Evolutionary conservation across 1,140 invertebrate species (phyloP).

Genomic region (Aricia agestis): DNA sequence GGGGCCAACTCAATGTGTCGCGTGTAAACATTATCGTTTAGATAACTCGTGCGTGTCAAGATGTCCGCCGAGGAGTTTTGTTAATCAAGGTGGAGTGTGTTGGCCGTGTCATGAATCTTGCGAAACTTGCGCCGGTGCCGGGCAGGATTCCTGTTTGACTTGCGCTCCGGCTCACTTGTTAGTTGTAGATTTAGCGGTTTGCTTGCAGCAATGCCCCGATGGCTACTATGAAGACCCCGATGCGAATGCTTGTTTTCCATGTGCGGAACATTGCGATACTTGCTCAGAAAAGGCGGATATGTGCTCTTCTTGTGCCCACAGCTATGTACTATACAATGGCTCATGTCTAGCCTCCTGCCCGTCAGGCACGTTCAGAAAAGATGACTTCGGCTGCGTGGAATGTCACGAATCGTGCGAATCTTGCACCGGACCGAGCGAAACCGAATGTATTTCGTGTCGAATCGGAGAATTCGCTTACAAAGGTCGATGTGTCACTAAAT

Average conservation of each 20-base stretch:
- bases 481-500: slow-evolving; percentile 79
- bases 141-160: slow-evolving; percentile 86
- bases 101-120: slow-evolving; percentile 90
- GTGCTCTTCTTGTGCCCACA: slow-evolving; percentile 88
- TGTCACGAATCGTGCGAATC: slow-evolving; percentile 89
- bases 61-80: slow-evolving; percentile 87
- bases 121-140: slow-evolving; percentile 88
- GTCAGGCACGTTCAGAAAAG: slow-evolving; percentile 85
- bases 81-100: slow-evolving; percentile 85
- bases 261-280: slow-evolving; percentile 83
- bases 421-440: slow-evolving; percentile 85
- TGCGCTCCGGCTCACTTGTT: slow-evolving; percentile 86
- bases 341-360: slow-evolving; percentile 89
- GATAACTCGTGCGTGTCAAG: slow-evolving; percentile 87
- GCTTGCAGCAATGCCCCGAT: slow-evolving; percentile 88
- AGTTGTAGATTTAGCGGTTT: slow-evolving; percentile 86
- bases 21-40: slow-evolving; percentile 85
- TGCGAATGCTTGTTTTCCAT: slow-evolving; percentile 86
- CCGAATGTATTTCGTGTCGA: slow-evolving; percentile 87
- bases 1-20: slow-evolving; percentile 86
- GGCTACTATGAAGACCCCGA: slow-evolving; percentile 85
- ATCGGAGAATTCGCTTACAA: slow-evolving; percentile 81
- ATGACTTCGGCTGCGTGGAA: slow-evolving; percentile 83
- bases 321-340: slow-evolving; percentile 86
- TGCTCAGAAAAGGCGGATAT: slow-evolving; percentile 87